Evolutionary conservation across 2,113 vertebrate species (phyloP).

Genomic region (Oenanthe oenanthe): DNA sequence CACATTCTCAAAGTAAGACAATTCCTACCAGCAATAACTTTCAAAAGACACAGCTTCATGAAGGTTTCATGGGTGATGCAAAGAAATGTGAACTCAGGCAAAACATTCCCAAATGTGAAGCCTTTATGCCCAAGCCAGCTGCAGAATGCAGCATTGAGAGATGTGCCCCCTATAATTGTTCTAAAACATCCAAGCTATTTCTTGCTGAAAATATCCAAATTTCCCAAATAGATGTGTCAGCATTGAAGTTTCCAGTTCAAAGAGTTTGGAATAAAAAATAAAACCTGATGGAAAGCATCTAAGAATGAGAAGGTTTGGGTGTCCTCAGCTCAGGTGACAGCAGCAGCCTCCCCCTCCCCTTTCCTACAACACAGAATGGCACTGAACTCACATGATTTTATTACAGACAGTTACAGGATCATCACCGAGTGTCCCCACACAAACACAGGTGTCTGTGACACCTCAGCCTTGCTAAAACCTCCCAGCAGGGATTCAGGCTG

Average conservation of each 20-base stretch:
- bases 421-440: accelerated
- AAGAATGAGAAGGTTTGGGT: neutral
- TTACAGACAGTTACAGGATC: neutral
- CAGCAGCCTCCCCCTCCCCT: neutral
- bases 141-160: neutral
- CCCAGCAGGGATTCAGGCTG: neutral
- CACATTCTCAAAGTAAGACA: neutral
- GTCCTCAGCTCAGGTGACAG: neutral
- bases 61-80: neutral
- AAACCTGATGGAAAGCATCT: neutral
- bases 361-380: accelerated
- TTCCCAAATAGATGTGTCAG: neutral
- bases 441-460: neutral
- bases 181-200: neutral
- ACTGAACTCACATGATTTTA: accelerated
- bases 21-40: neutral
- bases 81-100: neutral
- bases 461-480: neutral
- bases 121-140: neutral
- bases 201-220: neutral
- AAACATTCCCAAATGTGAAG: neutral
- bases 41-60: neutral
- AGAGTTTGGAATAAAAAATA: neutral
- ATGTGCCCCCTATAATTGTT: neutral
- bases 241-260: neutral